phyloP scores from a whole-genome alignment of 92 coral and sea anemone genomes.

The Palythoa caribaeorum region DNA sequence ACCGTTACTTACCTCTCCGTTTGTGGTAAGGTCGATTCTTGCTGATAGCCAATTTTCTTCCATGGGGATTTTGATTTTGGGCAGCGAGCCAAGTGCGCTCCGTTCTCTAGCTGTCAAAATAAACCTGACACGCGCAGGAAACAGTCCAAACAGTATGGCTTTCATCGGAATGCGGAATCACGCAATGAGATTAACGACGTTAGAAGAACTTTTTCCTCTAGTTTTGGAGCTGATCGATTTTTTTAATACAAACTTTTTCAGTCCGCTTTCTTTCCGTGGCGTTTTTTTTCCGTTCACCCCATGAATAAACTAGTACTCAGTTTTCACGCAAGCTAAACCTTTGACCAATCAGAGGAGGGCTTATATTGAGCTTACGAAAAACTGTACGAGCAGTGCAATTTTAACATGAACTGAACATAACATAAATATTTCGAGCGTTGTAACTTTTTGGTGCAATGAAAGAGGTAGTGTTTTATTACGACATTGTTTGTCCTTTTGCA shows the following conservation, averaged over 20 bases:
- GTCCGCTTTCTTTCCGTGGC: neutral
- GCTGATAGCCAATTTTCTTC: neutral
- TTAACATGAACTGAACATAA: neutral
- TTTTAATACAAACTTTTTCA: neutral
- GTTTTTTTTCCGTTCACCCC: neutral
- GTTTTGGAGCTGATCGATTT: neutral
- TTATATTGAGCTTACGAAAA: neutral
- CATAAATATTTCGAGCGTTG: neutral
- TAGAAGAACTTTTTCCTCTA: neutral
- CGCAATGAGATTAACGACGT: neutral
- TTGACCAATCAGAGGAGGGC: constrained; percentile 28
- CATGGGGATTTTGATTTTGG: neutral
- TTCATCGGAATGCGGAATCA: neutral
- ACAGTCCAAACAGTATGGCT: neutral
- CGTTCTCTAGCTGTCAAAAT: constrained; percentile 10
- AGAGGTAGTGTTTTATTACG: constrained; percentile 91
- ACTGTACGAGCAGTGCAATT: no score
- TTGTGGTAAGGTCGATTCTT: neutral
- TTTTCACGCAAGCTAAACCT: constrained; percentile 1
- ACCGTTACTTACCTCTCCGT: neutral
- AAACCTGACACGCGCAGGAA: constrained; percentile 12
- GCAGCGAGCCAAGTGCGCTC: neutral
- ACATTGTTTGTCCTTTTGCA: constrained; percentile 97
- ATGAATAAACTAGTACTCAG: neutral
- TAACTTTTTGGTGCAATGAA: constrained; percentile 59